phyloP scores from a whole-genome alignment of 2,888 invertebrate genomes.

The Philaethria dido region DNA sequence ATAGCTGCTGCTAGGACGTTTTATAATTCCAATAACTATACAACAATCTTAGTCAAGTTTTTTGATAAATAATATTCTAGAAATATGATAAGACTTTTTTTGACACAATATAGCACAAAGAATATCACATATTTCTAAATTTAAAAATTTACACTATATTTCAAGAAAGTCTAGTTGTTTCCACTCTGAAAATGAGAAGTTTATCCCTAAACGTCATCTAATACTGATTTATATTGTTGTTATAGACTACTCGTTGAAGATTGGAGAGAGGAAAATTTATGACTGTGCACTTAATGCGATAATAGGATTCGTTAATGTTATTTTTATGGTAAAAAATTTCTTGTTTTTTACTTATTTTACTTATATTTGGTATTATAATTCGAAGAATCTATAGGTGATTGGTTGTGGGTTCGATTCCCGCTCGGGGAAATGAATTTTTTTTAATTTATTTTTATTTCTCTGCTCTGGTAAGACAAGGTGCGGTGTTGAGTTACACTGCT shows the following conservation, averaged over 20 bases:
- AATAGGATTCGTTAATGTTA: constrained; percentile 1
- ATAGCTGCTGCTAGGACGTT: no score
- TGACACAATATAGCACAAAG: background rate
- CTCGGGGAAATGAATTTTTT: no score
- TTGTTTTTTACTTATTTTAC: background rate
- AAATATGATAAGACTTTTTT: no score
- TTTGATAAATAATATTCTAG: no score
- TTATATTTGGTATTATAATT: background rate
- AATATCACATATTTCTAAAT: constrained; percentile 6
- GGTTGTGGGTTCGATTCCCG: no score
- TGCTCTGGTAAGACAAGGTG: no score
- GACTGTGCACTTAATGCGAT: background rate
- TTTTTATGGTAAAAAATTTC: background rate
- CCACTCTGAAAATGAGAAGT: constrained; percentile 24
- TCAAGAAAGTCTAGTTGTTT: constrained; percentile 20
- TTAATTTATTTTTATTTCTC: no score
- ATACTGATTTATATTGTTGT: constrained; percentile 40
- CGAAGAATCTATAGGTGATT: no score
- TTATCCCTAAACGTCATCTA: constrained; percentile 35
- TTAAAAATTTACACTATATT: constrained; percentile 8
- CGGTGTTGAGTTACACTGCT: no score
- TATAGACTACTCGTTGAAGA: constrained; percentile 30
- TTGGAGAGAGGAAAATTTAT: constrained; percentile 22
- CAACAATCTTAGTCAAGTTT: no score
- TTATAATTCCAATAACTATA: no score